These are phyloP conservation scores for Amblyjoppa fuscipennis DNA, from an alignment of 2,888 invertebrate species.

Conservation along the genomic window DNA sequence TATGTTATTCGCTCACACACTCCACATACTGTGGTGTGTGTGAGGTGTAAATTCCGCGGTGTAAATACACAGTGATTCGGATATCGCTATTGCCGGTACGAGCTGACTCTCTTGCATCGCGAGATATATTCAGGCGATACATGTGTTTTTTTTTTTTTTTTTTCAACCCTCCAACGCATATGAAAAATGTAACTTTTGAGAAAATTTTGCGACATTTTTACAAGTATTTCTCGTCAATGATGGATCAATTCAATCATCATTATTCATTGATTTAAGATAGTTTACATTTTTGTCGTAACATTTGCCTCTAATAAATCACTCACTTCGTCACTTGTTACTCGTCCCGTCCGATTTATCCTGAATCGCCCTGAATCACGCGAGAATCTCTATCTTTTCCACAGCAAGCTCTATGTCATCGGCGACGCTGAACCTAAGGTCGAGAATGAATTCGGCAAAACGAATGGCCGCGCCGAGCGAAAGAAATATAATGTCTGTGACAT, in stretches of 20 bases:
- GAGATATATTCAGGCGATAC: neutral
- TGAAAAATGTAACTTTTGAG: neutral
- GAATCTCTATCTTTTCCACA: constrained; percentile 69
- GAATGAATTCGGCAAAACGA: constrained; percentile 78
- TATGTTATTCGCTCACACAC: neutral
- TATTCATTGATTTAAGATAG: neutral
- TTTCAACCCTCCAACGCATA: neutral
- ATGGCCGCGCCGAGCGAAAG: constrained; percentile 44
- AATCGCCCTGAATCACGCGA: neutral
- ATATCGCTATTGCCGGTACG: neutral
- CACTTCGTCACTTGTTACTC: too few species aligned
- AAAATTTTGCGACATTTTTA: neutral
- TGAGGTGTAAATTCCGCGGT: neutral
- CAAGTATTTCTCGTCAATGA: neutral
- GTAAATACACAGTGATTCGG: constrained; percentile 12
- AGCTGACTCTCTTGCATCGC: neutral
- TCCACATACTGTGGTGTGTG: neutral
- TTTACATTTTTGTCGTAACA: neutral
- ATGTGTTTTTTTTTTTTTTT: neutral
- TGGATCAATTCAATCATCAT: neutral
- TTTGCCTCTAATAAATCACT: neutral
- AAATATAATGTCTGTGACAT: constrained; percentile 52
- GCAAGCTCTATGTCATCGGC: constrained; percentile 80
- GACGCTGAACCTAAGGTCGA: constrained; percentile 85
- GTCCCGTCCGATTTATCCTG: neutral